Evolutionary conservation across 2,113 vertebrate genomes (phyloP), one percentile per base, ranked within the genome.

Genomic region (Epinephelus lanceolatus): DNA sequence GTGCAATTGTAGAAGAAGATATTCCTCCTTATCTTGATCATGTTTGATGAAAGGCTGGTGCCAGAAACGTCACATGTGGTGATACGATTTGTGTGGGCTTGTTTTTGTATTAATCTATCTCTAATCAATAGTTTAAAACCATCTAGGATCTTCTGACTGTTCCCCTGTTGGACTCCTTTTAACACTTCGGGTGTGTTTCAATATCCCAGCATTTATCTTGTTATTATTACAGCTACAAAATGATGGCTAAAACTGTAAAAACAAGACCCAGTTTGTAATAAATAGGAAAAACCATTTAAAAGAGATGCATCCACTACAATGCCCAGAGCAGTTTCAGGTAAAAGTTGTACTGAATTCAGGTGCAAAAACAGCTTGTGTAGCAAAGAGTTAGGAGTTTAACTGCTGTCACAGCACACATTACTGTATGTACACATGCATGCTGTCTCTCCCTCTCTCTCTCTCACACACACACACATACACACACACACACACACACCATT

Each of bases 391-490:
- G 53, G 6, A 68, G 19, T 3, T 56, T 19, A 4, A 25, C 30
- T 47, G 30, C 42, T n/a, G 5, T 33, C n/a, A 3, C 47, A 51
- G 1, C 52, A 17, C 19, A 52, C 1, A 42, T 65, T 18, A 57
- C 57, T 66, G 57, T 51, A 53, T 19, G 47, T 37, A 55, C 75
- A 52, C 62, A 71, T 9, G 15, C 65, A 71, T 6, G 2, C 23
- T 30, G 6, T 37, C 27, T 53, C 23, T 12, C 42, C 7, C 53
- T 12, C 33, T 37, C 60, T 37, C 6, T 11, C 51, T 30, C 56
- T 17, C 57, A 59, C 25, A 61, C 59, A 30, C 57, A 59, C 53
- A n/a, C 57, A 25, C 62, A 67, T 27, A 56, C n/a, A 59, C 56
- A 59, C 57, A 59, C 25, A 61, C 59, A 59, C 57, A 25, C 57